Conservation (phyloP, 1,140 invertebrate genomes). For the Riptortus pedestris region DNA sequence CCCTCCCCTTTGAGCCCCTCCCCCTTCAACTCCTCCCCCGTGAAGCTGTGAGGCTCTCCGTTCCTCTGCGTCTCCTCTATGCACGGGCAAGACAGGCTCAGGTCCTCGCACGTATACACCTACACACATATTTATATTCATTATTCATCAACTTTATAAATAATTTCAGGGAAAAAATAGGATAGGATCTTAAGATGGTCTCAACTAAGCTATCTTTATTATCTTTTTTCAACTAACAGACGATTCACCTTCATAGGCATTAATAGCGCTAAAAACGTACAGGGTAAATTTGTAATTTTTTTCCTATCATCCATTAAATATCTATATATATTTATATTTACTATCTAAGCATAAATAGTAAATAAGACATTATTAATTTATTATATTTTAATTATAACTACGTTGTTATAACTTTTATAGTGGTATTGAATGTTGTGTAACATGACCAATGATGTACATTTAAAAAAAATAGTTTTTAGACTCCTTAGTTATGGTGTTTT, state of each 20-base stretch:
- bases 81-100: background rate
- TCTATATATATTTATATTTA: too few species aligned
- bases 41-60: background rate
- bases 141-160: background rate
- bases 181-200: too few species aligned
- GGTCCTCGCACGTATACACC: background rate
- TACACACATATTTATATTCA: background rate
- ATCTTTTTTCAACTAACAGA: background rate
- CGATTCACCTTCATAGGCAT: background rate
- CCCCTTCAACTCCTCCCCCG: background rate
- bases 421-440: too few species aligned
- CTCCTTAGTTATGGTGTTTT: too few species aligned
- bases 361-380: too few species aligned
- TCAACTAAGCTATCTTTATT: too few species aligned
- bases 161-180: background rate
- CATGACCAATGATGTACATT: too few species aligned
- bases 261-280: background rate
- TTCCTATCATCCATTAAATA: too few species aligned
- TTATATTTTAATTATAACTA: too few species aligned
- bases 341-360: too few species aligned
- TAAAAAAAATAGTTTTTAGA: too few species aligned
- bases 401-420: too few species aligned
- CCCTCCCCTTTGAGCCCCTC: background rate
- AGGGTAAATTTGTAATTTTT: background rate
- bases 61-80: background rate